Conservation (phyloP, 2,797 vertebrate species). For the Trachops cirrhosus region DNA sequence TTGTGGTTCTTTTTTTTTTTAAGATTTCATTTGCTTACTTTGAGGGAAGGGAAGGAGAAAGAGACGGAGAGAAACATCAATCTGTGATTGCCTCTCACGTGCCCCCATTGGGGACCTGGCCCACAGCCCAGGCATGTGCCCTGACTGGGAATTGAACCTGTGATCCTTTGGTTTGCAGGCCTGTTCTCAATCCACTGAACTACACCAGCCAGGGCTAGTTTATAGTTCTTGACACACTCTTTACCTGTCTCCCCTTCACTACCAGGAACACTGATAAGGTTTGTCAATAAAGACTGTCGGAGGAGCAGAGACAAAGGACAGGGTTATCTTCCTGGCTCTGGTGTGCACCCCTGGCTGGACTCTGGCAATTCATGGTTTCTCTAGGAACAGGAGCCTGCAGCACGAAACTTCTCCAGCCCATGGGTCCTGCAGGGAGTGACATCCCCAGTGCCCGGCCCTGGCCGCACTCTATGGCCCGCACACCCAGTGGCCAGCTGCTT, state of each 20-base stretch:
- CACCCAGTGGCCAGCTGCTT: background rate
- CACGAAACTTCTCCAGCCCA: background rate
- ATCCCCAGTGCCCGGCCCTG: background rate
- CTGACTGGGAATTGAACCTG: too few relatives aligned
- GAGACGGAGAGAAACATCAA: too few relatives aligned
- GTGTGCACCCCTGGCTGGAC: background rate
- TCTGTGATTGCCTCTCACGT: too few relatives aligned
- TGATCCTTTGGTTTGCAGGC: too few relatives aligned
- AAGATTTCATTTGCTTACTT: too few relatives aligned
- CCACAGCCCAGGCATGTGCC: too few relatives aligned
- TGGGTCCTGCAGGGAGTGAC: background rate
- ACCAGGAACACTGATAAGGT: background rate
- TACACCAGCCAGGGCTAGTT: background rate
- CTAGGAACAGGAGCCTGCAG: background rate
- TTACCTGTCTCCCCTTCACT: background rate
- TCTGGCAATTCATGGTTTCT: background rate
- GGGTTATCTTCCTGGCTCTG: background rate
- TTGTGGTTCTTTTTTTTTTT: background rate
- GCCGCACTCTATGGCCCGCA: background rate
- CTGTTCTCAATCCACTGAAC: too few relatives aligned
- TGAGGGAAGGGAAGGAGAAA: too few relatives aligned
- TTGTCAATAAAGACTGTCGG: background rate
- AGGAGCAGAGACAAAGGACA: background rate
- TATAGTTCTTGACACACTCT: too few relatives aligned
- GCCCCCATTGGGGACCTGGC: too few relatives aligned